These are phyloP conservation scores for Kuschelorhynchus macadamiae DNA, from an alignment of 2,888 invertebrate species.

Conservation along the genomic window DNA sequence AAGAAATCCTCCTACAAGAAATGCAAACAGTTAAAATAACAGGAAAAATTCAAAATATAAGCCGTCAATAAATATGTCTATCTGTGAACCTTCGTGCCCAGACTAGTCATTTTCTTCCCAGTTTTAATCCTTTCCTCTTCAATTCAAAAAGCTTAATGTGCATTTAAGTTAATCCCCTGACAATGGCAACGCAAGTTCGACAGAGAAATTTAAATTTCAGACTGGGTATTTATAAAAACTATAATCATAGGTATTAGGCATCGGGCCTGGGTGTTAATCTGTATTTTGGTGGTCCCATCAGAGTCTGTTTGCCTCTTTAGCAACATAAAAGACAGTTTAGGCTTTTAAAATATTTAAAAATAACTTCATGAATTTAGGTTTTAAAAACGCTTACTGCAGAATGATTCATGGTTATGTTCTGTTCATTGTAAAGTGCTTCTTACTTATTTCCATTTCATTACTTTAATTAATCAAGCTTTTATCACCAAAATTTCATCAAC, in stretches of 20 bases:
- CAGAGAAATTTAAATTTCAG: constrained; percentile 24
- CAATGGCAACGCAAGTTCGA: constrained; percentile 17
- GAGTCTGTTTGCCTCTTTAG: constrained; percentile 22
- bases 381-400: constrained; percentile 5
- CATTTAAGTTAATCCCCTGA: constrained; percentile 26
- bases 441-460: too few species aligned
- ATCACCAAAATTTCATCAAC: too few species aligned
- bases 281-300: constrained; percentile 43
- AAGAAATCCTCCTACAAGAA: background rate
- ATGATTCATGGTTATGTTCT: constrained; percentile 17
- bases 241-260: constrained; percentile 40
- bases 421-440: too few species aligned
- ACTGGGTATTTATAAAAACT: constrained; percentile 28
- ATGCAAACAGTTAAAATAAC: background rate
- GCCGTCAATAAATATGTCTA: too few species aligned
- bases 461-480: too few species aligned
- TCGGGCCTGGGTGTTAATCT: constrained; percentile 35
- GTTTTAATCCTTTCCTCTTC: constrained; percentile 4
- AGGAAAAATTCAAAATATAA: background rate
- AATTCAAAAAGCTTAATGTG: constrained; percentile 27
- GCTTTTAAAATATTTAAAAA: constrained; percentile 22
- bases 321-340: constrained; percentile 3
- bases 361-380: constrained; percentile 10
- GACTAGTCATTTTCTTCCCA: background rate
- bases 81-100: background rate